Evolutionary conservation across 2,888 invertebrate genomes (phyloP).

Genomic region (Hoplodrina blanda): DNA sequence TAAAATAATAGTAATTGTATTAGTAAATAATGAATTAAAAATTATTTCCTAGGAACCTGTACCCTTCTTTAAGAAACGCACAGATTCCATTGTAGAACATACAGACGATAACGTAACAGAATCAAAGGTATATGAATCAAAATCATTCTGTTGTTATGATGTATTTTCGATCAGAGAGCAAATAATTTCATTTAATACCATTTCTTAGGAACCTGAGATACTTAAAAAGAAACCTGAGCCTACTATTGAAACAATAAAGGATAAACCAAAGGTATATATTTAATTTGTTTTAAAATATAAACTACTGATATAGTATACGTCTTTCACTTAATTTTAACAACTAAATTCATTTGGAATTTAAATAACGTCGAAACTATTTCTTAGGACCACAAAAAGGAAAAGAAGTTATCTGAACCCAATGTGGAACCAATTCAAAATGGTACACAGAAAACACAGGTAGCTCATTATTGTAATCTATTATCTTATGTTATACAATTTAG

Average conservation of each 20-base stretch:
- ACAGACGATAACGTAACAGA: slow-evolving; percentile 34
- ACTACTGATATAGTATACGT: too few relatives aligned
- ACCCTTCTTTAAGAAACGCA: slow-evolving; percentile 42
- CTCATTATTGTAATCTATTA: not conserved
- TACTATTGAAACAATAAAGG: slow-evolving; percentile 7
- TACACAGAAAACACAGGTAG: slow-evolving; percentile 21
- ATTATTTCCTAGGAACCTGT: slow-evolving; percentile 36
- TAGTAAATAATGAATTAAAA: not conserved
- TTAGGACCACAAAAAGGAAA: slow-evolving; percentile 14
- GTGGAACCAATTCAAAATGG: slow-evolving; percentile 1
- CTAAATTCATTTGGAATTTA: too few relatives aligned
- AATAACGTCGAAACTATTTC: not conserved
- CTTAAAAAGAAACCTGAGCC: slow-evolving; percentile 45
- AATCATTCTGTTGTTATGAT: not conserved
- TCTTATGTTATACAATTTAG: not conserved
- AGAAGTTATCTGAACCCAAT: slow-evolving; percentile 7
- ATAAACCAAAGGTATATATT: slow-evolving; percentile 32
- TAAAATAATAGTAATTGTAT: not conserved
- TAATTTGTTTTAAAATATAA: not conserved
- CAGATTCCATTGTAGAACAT: slow-evolving; percentile 10
- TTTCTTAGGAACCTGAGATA: slow-evolving; percentile 57
- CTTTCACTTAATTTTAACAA: too few relatives aligned
- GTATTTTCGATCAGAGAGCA: not conserved
- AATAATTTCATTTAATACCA: slow-evolving; percentile 1
- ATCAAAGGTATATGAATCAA: slow-evolving; percentile 22